Base-by-base conservation (phyloP, 2,888 invertebrate genomes). In the Microdon myrmicae region DNA sequence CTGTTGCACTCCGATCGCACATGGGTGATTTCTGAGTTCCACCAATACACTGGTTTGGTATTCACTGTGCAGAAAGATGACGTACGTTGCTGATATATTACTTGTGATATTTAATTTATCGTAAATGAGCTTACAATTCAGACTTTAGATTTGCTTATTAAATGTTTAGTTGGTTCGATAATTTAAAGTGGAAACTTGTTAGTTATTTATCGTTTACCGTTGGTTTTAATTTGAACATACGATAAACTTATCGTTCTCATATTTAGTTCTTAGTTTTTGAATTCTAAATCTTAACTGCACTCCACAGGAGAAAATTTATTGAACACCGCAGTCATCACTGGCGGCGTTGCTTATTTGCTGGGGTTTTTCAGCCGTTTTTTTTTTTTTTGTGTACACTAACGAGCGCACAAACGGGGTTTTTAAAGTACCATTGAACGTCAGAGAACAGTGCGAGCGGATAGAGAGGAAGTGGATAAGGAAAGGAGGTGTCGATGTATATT, bases 261-360 rank as follows among this genome's bases (percentile, higher is more conserved):
- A 17, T n/a, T 35, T 38, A 25, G 17, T 4, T 8, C 37, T 37
- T 43, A 20, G 20, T 22, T 37, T 48, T 10, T 51, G 9, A 25
- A 41, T 41, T 6, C 9, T 41, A 9, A 4, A 28, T 3, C 6
- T 41, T 41, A 39, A 17, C 12, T 39, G 1, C 25, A 2, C 20
- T 19, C 4, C 16, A 16, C 10, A 8, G 7, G 9, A 29, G 1
- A 7, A 23, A 14, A 37, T 3, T 85, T 87, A 90, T 71, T 89
- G 89, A 71, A 89, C 84, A 74, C 83, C 86, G 74, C 90, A 90
- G 74, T 89, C 88, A 68, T 89, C 87, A 48, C 76, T 82, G 68
- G 87, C 86, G 32, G 87, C 85, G 71, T 89, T 89, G 69, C 88
- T 82, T 70, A 89, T 87, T 80, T 90, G 90, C 74, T 90, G 89